Evolutionary conservation across 2,888 invertebrate species (phyloP).

Genomic region (Lomographa bimaculata): DNA sequence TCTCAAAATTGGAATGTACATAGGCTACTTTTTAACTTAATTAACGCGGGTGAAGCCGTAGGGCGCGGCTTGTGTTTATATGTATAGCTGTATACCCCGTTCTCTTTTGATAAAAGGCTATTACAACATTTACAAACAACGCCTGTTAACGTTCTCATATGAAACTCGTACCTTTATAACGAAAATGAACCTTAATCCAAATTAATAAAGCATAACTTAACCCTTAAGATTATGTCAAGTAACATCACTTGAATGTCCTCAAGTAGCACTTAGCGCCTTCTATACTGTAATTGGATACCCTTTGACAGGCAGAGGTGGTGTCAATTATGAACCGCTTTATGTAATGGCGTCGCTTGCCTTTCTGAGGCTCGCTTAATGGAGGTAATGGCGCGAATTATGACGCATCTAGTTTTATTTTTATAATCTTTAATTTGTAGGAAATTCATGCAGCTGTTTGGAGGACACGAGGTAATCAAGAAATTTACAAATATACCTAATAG

Average conservation of each 20-base stretch:
- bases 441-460: too few species aligned
- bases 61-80: too few species aligned
- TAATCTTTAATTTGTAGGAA: too few species aligned
- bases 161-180: too few species aligned
- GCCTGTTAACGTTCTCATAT: too few species aligned
- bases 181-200: not conserved
- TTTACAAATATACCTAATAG: not conserved
- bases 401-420: not conserved
- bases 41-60: too few species aligned
- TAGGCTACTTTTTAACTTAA: too few species aligned
- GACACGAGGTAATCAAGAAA: too few species aligned
- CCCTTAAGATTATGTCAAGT: conserved; percentile 39
- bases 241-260: conserved; percentile 32
- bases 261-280: conserved; percentile 53
- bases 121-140: too few species aligned
- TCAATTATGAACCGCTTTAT: conserved; percentile 60
- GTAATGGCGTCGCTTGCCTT: conserved; percentile 46
- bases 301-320: conserved; percentile 62
- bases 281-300: conserved; percentile 64
- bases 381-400: conserved; percentile 25
- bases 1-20: too few species aligned
- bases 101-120: too few species aligned
- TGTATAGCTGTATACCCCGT: too few species aligned
- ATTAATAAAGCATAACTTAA: conserved; percentile 24
- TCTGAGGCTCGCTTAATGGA: conserved; percentile 33